Evolutionary conservation across 1,140 invertebrate genomes (phyloP).

Genomic region (Temnothorax nylanderi): DNA sequence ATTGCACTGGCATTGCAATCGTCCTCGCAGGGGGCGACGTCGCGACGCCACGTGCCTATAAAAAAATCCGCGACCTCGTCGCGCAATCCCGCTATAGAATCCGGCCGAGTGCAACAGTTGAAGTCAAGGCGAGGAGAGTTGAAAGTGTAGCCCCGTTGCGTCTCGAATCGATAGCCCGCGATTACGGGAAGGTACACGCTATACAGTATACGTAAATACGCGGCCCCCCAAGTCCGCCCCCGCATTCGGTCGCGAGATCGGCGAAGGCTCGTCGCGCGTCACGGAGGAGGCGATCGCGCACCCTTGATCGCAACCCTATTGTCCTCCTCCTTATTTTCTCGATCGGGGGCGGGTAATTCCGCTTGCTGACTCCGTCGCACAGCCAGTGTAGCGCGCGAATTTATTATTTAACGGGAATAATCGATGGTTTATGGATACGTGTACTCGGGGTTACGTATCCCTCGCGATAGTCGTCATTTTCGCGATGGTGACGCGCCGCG

Average conservation of each 20-base stretch:
- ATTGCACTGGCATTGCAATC: not conserved
- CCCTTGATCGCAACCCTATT: constrained; percentile 14
- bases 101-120: constrained; percentile 35
- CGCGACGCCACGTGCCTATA: constrained; percentile 7
- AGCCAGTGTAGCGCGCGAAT: not conserved
- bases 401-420: constrained; percentile 63
- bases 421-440: constrained; percentile 67
- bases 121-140: constrained; percentile 28
- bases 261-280: not conserved
- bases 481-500: constrained; percentile 56
- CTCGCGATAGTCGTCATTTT: constrained; percentile 29
- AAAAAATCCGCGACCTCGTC: constrained; percentile 40
- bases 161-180: constrained; percentile 38
- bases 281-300: not conserved
- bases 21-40: not conserved
- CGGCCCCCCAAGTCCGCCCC: not conserved
- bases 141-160: constrained; percentile 3
- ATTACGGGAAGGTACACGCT: not conserved
- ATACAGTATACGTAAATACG: constrained; percentile 27
- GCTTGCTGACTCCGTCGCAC: not conserved
- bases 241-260: constrained; percentile 15
- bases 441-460: constrained; percentile 2
- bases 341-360: not conserved
- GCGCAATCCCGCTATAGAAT: constrained; percentile 1
- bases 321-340: not conserved